Base-by-base conservation (phyloP, 2,113 vertebrate genomes). In the Myiagra hebetior region DNA sequence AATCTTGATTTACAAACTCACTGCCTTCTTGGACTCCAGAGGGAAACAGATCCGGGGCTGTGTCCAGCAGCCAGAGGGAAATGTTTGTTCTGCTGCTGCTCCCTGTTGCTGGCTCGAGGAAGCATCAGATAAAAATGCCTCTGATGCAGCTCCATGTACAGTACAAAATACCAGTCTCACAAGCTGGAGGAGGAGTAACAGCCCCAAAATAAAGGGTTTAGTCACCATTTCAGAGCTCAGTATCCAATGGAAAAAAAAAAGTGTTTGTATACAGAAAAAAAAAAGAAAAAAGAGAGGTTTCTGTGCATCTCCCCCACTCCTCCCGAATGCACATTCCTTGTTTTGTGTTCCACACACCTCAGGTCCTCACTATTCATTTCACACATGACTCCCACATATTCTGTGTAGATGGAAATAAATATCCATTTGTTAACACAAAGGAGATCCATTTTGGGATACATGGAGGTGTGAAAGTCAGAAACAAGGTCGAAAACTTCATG, bases 151-250 rank as follows among this genome's bases (percentile, higher is more conserved):
- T 85, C n/a, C 33, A 7, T 24, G 13, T 35, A 55, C 59, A 79
- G 63, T 56, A 75, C 1, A 1, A 86, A 91, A 85, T 33, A 57
- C 14, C 44, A 67, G n/a, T 44, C 19, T 6, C 62, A 88, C 50
- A 76, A 56, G 57, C 85, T 87, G 92, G 41, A 86, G 87, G 85
- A 78, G 82, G 82, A 95, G 47, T 63, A 93, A 65, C 47, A 94
- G 46, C 62, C 64, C 59, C 72, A 52, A 93, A 96, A 91, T 90
- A 95, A 89, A 95, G 24, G n/a, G 33, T 85, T 93, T 96, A 91
- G 85, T 96, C 90, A 86, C 39, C 30, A 22, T 70, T 89, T 89
- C 64, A 84, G 79, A 59, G 64, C 83, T 88, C n/a, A 10, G 37
- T 17, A 68, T 78, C 52, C 6, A 6, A 47, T 33, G 27, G 39